Conservation (phyloP, 2,113 vertebrate genomes). For the Marmota flaviventris region DNA sequence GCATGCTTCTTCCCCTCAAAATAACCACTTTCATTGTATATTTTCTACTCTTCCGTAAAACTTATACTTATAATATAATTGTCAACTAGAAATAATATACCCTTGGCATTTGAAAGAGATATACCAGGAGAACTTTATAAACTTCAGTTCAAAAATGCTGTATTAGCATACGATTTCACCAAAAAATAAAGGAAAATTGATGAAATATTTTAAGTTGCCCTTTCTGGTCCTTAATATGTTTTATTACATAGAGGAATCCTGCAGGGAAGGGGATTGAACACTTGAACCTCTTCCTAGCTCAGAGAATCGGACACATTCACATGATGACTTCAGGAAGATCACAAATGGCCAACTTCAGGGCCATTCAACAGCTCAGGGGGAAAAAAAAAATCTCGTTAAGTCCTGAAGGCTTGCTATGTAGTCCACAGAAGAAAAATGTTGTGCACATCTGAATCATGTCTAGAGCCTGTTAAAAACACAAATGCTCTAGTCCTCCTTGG, state of each 20-base stretch:
- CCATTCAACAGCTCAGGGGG: neutral
- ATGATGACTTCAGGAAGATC: neutral
- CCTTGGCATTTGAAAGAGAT: conserved; percentile 24
- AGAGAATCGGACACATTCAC: neutral
- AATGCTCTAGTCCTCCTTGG: neutral
- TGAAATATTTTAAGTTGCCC: conserved; percentile 33
- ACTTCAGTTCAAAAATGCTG: neutral
- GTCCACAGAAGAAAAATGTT: neutral
- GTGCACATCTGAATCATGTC: neutral
- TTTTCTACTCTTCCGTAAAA: conserved; percentile 31
- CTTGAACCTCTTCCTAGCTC: neutral
- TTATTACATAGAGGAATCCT: neutral
- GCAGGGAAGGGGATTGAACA: accelerated
- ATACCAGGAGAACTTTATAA: neutral
- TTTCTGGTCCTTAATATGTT: neutral
- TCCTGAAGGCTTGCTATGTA: neutral
- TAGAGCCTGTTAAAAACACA: neutral
- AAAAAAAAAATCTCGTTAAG: neutral
- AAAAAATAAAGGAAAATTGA: conserved; percentile 47
- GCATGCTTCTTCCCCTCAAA: neutral
- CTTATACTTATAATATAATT: neutral
- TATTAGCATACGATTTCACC: neutral
- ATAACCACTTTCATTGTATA: neutral
- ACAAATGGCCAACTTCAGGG: neutral
- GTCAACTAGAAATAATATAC: conserved; percentile 9